phyloP scores from a whole-genome alignment of 1,140 invertebrate genomes.

The Trichomalopsis sarcophagae region DNA sequence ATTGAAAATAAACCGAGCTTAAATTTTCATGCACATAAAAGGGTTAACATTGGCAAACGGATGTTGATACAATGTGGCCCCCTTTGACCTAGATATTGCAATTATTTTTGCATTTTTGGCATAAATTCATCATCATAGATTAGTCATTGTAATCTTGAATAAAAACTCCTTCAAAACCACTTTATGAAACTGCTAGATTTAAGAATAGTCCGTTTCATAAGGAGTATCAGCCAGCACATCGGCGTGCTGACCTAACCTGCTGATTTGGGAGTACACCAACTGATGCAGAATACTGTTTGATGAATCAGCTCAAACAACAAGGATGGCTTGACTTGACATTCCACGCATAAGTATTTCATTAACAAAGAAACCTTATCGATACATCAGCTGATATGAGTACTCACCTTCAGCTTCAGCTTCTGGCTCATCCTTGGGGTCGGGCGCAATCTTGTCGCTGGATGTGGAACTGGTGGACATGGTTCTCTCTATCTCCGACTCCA shows the following conservation, averaged over 20 bases:
- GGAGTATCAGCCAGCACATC: background rate
- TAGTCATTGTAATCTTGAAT: background rate
- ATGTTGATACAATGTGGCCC: background rate
- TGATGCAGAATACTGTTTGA: too few species aligned
- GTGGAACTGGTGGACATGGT: constrained; percentile 66
- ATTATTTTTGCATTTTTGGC: background rate
- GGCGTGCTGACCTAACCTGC: background rate
- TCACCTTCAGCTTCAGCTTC: constrained; percentile 35
- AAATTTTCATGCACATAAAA: background rate
- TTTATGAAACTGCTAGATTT: background rate
- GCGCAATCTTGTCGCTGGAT: constrained; percentile 66
- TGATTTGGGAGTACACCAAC: background rate
- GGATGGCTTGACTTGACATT: background rate
- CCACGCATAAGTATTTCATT: background rate
- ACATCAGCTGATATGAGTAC: background rate
- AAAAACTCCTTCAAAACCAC: background rate
- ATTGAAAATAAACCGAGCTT: background rate
- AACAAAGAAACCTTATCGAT: background rate
- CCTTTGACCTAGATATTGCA: background rate
- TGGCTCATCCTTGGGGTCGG: constrained; percentile 57
- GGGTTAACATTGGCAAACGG: background rate
- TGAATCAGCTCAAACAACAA: background rate
- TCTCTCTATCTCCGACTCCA: constrained; percentile 51
- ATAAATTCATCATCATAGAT: background rate
- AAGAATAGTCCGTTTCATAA: background rate